Evolutionary conservation across 2,113 vertebrate genomes (phyloP).

Genomic region (Balaeniceps rex): DNA sequence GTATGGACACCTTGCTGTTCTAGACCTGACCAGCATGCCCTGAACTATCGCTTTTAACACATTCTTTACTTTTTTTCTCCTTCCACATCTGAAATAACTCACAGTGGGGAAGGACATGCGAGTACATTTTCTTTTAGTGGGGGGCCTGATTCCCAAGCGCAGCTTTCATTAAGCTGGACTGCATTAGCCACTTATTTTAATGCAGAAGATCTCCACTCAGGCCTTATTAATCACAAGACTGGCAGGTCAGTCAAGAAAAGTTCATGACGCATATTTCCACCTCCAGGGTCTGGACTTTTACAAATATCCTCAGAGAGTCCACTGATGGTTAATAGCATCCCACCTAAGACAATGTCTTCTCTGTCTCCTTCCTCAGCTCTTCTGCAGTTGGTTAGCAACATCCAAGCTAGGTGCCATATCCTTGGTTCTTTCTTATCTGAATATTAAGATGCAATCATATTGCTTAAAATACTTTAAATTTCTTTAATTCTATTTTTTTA

Average conservation of each 20-base stretch:
- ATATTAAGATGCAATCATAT: neutral
- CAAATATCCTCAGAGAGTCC: neutral
- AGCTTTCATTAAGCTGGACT: neutral
- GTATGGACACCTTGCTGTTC: neutral
- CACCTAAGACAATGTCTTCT: neutral
- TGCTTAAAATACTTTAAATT: neutral
- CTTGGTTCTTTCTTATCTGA: neutral
- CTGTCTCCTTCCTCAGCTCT: neutral
- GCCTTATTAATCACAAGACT: neutral
- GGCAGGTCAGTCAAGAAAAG: neutral
- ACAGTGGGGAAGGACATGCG: neutral
- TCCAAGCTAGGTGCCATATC: neutral
- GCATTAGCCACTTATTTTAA: neutral
- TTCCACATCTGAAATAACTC: neutral
- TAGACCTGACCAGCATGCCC: neutral
- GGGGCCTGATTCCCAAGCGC: neutral
- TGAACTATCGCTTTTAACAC: neutral
- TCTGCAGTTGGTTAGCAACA: neutral
- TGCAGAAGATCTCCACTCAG: neutral
- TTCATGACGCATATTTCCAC: neutral
- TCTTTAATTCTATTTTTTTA: neutral
- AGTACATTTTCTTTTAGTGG: neutral
- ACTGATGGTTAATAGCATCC: neutral
- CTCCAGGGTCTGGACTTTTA: neutral
- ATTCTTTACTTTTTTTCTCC: neutral